Percentiles rank a stretch among this genome's conserved stretches.
These are phyloP conservation scores for Hymenopus coronatus DNA, from an alignment of 2,888 invertebrate species.

Conservation along the genomic window DNA sequence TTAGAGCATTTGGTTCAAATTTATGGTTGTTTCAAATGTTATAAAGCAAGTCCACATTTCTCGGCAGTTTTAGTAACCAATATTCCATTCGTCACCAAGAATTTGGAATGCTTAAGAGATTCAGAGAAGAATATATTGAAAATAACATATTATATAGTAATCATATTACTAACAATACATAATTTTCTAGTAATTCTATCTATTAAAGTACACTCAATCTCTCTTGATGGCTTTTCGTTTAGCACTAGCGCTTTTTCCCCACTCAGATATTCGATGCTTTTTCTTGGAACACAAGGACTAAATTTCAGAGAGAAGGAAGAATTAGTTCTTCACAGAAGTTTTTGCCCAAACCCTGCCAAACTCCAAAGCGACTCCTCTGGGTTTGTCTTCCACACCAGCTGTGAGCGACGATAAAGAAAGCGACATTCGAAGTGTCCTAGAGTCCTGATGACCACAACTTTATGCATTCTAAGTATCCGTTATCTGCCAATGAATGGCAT, in stretches of 20 bases:
- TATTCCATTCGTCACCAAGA: too few relatives aligned
- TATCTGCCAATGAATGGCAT: neutral
- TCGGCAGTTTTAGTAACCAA: too few relatives aligned
- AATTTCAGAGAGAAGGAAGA: neutral
- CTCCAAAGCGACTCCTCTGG: neutral
- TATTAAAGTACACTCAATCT: neutral
- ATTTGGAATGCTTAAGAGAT: too few relatives aligned
- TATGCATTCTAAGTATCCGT: neutral
- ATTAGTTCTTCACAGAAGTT: neutral
- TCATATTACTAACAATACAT: too few relatives aligned
- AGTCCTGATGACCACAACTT: neutral
- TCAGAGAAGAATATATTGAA: too few relatives aligned
- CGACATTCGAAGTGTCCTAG: too few relatives aligned
- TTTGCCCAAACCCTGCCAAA: neutral
- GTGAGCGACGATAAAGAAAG: neutral
- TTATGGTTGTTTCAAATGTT: too few relatives aligned
- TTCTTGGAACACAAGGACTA: neutral
- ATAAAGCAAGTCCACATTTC: too few relatives aligned
- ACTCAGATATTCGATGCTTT: neutral
- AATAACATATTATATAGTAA: too few relatives aligned
- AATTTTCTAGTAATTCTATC: too few relatives aligned
- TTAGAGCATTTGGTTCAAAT: too few relatives aligned
- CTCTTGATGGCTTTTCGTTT: neutral
- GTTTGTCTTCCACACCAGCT: neutral
- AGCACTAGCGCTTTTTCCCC: neutral